Conservation (phyloP, 2,113 vertebrate genomes). For the Ciconia maguari region DNA sequence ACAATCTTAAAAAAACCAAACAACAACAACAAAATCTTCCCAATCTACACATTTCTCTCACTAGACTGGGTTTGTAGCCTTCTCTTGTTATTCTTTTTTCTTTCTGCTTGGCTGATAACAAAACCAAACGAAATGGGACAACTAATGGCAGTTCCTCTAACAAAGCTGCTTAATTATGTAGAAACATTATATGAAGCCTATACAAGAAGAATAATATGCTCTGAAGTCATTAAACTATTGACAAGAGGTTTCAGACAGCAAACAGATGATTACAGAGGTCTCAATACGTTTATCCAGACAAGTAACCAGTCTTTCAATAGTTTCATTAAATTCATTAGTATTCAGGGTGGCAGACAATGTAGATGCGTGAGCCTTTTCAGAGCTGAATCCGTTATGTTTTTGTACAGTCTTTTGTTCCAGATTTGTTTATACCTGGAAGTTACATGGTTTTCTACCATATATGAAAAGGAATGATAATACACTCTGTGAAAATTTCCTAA, state of each 20-base stretch:
- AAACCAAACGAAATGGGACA: slow-evolving; percentile 56
- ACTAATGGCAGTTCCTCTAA: slow-evolving; percentile 61
- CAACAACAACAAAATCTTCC: not conserved
- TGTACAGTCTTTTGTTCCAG: slow-evolving; percentile 53
- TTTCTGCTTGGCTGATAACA: slow-evolving; percentile 49
- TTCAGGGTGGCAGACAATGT: slow-evolving; percentile 55
- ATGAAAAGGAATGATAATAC: not conserved
- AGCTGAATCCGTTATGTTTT: slow-evolving; percentile 46
- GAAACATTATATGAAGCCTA: slow-evolving; percentile 61
- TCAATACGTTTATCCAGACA: slow-evolving; percentile 45
- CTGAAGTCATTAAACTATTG: slow-evolving; percentile 65
- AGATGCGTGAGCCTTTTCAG: slow-evolving; percentile 56
- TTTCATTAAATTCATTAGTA: slow-evolving; percentile 65
- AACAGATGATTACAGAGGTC: slow-evolving; percentile 60
- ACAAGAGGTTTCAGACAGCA: slow-evolving; percentile 60
- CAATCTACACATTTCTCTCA: slow-evolving; percentile 8
- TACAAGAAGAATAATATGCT: slow-evolving; percentile 57
- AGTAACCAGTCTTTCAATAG: slow-evolving; percentile 51
- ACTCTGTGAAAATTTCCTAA: not conserved
- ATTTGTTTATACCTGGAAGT: slow-evolving; percentile 49
- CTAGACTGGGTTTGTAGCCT: not conserved
- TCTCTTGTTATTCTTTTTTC: slow-evolving; percentile 48
- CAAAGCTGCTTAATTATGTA: slow-evolving; percentile 70
- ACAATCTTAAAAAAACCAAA: not conserved
- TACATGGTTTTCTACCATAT: not conserved